These are phyloP conservation scores for Temnothorax ravouxi DNA, from an alignment of 2,888 invertebrate species.

Conservation along the genomic window DNA sequence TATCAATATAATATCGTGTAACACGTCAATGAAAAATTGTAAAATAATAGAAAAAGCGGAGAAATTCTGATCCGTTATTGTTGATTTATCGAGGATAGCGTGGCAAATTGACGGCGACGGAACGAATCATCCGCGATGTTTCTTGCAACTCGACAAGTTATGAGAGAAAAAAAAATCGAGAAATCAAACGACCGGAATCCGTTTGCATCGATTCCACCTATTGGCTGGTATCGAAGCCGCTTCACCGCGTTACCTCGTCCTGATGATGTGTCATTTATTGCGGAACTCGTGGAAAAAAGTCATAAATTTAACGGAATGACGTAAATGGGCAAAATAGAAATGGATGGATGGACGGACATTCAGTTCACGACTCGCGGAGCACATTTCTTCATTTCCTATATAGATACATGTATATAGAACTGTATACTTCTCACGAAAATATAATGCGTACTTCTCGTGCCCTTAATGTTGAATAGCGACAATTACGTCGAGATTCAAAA, in stretches of 20 bases:
- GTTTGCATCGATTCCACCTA: conserved; percentile 36
- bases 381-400: not conserved
- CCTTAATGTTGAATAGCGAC: not conserved
- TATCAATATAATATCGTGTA: conserved; percentile 4
- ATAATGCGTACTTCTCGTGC: not conserved
- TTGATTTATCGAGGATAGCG: conserved; percentile 37
- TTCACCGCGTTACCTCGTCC: conserved; percentile 67
- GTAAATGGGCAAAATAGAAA: conserved; percentile 30
- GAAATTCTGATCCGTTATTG: conserved; percentile 27
- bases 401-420: not conserved
- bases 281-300: conserved; percentile 50
- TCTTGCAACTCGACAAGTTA: conserved; percentile 30
- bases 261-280: conserved; percentile 49
- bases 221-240: conserved; percentile 74
- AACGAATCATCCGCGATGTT: conserved; percentile 35
- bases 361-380: conserved; percentile 4
- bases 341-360: conserved; percentile 12
- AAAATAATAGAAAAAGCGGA: not conserved
- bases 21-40: not conserved
- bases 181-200: conserved; percentile 9
- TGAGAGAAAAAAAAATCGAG: conserved; percentile 27
- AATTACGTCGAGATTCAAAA: not conserved
- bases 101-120: conserved; percentile 22
- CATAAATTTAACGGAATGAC: conserved; percentile 62
- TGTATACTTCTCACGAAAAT: not conserved